Evolutionary conservation across 2,113 vertebrate species (phyloP), one percentile per base, ranked within the genome.

Genomic region (Salvator merianae): DNA sequence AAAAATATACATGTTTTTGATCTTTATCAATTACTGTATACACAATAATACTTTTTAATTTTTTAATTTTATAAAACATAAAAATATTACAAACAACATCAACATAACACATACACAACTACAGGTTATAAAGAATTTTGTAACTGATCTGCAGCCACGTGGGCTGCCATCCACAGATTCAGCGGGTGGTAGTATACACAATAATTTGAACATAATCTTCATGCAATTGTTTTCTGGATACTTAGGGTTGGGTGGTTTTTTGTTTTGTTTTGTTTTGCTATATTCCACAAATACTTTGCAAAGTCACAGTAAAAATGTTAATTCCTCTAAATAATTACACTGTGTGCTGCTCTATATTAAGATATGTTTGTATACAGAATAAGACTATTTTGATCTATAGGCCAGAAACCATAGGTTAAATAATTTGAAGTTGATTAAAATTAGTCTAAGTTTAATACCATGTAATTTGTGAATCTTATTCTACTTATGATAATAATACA

Each of bases 171-270:
- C n/a, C n/a, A n/a, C n/a, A n/a, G n/a, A n/a, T n/a, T n/a, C n/a
- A n/a, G n/a, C n/a, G n/a, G n/a, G n/a, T n/a, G n/a, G n/a, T n/a
- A n/a, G n/a, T n/a, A n/a, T 28, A 7, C 0, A 0, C 1, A 24
- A 59, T 20, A 34, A 73, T 83, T 0, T 63, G 0, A 1, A 76
- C 43, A 20, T 28, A 62, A 0, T 0, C 16, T 68, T 65, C 3
- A 73, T 0, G 0, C 0, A 16, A 69, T 38, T 32, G 72, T 26
- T 88, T 88, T 86, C 24, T 16, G 0, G 1, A 86, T 1, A 5
- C 1, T 18, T 50, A 59, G 3, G 24, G 81, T 28, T 24, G 26
- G 0, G 55, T 5, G 85, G 53, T 9, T 62, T 0, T 3, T 34
- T 12, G 28, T n/a, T 53, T 10, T 76, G 36, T 59, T n/a, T n/a